Conservation (phyloP, 2,888 invertebrate genomes). For the Melikaiella ostensackeni region DNA sequence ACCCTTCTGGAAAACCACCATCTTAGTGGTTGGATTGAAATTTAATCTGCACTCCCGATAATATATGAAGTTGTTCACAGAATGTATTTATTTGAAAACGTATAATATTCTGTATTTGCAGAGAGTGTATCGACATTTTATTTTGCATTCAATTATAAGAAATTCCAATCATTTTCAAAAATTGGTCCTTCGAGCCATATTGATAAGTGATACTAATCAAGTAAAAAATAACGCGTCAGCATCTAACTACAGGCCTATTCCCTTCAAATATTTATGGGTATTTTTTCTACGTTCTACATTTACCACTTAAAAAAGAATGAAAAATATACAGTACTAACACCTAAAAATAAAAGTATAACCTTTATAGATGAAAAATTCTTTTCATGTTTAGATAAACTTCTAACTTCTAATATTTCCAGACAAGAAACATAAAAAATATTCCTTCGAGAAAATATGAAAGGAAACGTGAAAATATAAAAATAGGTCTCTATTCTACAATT, state of each 20-base stretch:
- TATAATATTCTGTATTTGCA: not conserved
- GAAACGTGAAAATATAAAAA: too few relatives aligned
- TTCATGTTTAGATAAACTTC: too few relatives aligned
- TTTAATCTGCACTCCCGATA: conserved; percentile 18
- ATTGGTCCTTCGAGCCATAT: not conserved
- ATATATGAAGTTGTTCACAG: not conserved
- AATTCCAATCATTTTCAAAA: too few relatives aligned
- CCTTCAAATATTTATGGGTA: conserved; percentile 2
- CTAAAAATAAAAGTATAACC: not conserved
- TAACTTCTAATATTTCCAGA: too few relatives aligned
- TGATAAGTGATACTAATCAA: not conserved
- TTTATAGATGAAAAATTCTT: not conserved
- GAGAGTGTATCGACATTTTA: not conserved
- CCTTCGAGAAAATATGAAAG: too few relatives aligned
- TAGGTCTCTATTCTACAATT: too few relatives aligned
- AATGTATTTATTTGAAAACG: not conserved
- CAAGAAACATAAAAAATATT: too few relatives aligned
- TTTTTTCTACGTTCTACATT: not conserved
- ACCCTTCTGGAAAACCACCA: conserved; percentile 7
- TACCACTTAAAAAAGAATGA: not conserved
- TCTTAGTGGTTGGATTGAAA: conserved; percentile 22
- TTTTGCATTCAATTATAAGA: not conserved
- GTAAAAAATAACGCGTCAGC: not conserved
- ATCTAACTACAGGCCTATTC: not conserved
- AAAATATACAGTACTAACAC: not conserved